These are phyloP conservation scores for Paelopatides confundens DNA, from an alignment of 53 echinoderm and acorn worm species.

Conservation along the genomic window DNA sequence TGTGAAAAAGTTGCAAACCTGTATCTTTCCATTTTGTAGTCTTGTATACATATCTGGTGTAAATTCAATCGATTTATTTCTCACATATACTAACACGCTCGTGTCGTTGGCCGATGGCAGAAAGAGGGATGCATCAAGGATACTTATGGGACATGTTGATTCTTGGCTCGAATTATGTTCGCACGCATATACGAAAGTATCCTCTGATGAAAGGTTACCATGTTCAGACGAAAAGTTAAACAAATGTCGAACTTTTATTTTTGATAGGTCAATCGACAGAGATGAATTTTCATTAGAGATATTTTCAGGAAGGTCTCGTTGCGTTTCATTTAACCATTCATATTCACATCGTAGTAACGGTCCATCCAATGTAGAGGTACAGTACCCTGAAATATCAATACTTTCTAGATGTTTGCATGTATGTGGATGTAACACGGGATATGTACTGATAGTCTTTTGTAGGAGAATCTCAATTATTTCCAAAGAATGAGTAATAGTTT, in stretches of 20 bases:
- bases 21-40: neutral
- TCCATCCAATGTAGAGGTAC: no score
- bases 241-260: neutral
- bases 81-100: neutral
- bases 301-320: no score
- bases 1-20: neutral
- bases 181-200: neutral
- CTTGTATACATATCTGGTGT: slow-evolving; percentile 14
- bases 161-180: neutral
- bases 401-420: no score
- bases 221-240: neutral
- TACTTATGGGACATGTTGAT: neutral
- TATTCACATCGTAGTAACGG: no score
- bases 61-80: neutral
- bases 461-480: no score
- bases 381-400: no score
- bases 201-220: neutral
- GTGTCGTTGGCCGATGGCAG: neutral
- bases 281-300: neutral
- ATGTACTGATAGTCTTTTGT: no score
- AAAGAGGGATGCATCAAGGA: neutral
- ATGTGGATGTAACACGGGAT: no score
- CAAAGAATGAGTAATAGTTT: neutral
- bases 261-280: neutral
- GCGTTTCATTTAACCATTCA: no score